Conservation (phyloP, 2,888 invertebrate species). For the Acleris sparsana region DNA sequence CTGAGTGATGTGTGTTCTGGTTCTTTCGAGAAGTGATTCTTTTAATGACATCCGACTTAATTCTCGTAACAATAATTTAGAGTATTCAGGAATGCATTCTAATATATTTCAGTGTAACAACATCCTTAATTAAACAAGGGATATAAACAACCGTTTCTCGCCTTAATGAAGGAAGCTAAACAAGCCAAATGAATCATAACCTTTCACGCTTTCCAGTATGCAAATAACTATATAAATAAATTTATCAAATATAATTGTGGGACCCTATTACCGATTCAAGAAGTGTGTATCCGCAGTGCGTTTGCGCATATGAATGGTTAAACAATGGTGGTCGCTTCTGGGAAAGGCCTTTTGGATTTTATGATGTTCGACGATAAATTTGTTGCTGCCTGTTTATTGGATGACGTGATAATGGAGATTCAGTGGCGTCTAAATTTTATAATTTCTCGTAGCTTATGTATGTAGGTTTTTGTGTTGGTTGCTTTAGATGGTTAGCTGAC, state of each 20-base stretch:
- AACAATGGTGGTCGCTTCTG: slow-evolving; percentile 80
- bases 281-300: slow-evolving; percentile 76
- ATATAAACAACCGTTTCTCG: neutral
- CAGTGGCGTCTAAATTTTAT: slow-evolving; percentile 2
- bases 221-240: slow-evolving; percentile 77
- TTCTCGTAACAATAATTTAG: too few species aligned
- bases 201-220: slow-evolving; percentile 69
- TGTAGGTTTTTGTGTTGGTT: neutral
- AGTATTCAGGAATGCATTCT: too few species aligned
- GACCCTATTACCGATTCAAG: slow-evolving; percentile 78
- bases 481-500: too few species aligned
- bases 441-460: neutral
- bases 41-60: too few species aligned
- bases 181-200: slow-evolving; percentile 38
- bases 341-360: slow-evolving; percentile 72
- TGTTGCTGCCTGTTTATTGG: slow-evolving; percentile 23
- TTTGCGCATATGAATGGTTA: slow-evolving; percentile 76
- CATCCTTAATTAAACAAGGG: too few species aligned
- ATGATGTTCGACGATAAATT: slow-evolving; percentile 72
- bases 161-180: slow-evolving; percentile 25
- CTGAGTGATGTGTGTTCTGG: too few species aligned
- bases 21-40: too few species aligned
- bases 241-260: slow-evolving; percentile 83
- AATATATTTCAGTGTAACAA: too few species aligned
- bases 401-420: slow-evolving; percentile 23